Conservation (phyloP, 2,888 invertebrate genomes). For the Aspidiotus rigidus region DNA sequence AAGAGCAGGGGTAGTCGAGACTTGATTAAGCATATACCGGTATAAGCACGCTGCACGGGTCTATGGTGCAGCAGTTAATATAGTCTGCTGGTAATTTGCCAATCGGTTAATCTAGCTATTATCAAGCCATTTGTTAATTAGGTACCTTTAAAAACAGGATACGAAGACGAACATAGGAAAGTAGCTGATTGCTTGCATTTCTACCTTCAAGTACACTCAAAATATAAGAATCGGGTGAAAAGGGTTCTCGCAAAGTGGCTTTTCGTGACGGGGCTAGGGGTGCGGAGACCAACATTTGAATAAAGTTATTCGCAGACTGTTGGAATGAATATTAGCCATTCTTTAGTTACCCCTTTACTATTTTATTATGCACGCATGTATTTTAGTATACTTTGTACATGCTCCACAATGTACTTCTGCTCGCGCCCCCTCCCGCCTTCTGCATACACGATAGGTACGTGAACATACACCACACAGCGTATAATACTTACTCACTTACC, state of each 20-base stretch:
- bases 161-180: slow-evolving; percentile 15
- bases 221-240: slow-evolving; percentile 24
- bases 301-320: slow-evolving; percentile 29
- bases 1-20: too few species aligned
- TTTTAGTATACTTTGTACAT: slow-evolving; percentile 8
- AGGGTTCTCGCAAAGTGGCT: slow-evolving; percentile 30
- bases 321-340: slow-evolving; percentile 32
- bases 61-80: neutral
- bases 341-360: slow-evolving; percentile 29
- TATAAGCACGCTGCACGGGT: neutral
- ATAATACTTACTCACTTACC: slow-evolving; percentile 7
- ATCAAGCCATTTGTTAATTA: slow-evolving; percentile 25
- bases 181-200: slow-evolving; percentile 32
- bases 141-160: slow-evolving; percentile 30
- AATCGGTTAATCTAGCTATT: slow-evolving; percentile 29
- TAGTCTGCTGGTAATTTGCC: slow-evolving; percentile 20
- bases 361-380: slow-evolving; percentile 17
- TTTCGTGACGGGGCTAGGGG: slow-evolving; percentile 15
- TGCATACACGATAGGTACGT: neutral
- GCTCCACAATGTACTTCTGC: slow-evolving; percentile 7
- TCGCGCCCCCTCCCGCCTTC: too few species aligned
- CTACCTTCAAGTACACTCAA: slow-evolving; percentile 29
- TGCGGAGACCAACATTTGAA: slow-evolving; percentile 23
- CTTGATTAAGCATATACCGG: too few species aligned
- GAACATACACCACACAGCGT: neutral